Base-by-base conservation (phyloP, 2,888 invertebrate genomes). In the Oasisia sp. region DNA sequence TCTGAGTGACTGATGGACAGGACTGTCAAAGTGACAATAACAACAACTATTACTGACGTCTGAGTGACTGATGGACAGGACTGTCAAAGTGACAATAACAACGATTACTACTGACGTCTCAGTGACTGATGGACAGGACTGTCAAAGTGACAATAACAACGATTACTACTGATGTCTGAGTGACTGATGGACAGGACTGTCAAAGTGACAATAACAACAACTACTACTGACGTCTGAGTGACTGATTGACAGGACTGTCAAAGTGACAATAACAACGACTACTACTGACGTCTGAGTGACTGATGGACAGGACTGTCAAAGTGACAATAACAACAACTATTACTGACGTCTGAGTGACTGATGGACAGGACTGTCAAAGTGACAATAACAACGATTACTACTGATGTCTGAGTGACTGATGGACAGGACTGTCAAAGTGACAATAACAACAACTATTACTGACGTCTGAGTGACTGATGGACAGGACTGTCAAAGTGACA, bases 1-100 rank as follows among this genome's bases (percentile, higher is more conserved):
- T 99, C 99, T 0, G 98, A 99, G 96, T 99, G 99, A 96, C 98
- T 99, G 95, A 99, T 99, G 95, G 98, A 98, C 93, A 99, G 97
- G 96, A n/a, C n/a, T n/a, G n/a, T n/a, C n/a, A n/a, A n/a, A 38
- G 38, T 38, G 38, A 38, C 38, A 38, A 38, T 9, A n/a, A 74
- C 14, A 74, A 74, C 3, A 27, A 74, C 74, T 74, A 74, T 27
- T 56, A 95, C 96, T 95, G 95, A 97, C 97, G 96, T 99, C 99
- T 0, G 98, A 99, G 96, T 99, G 99, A 96, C 98, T 99, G 95
- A 99, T 99, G 95, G 98, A 98, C 93, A 99, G 97, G 96, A n/a
- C n/a, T n/a, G n/a, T n/a, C n/a, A n/a, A n/a, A 38, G 38, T 38
- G 38, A 38, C 38, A 38, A 38, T 9, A n/a, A 74, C 14, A 74